Percentiles rank a stretch among this genome's conserved stretches.
phyloP scores from a whole-genome alignment of 2,797 vertebrate genomes.

The Chanos chanos region DNA sequence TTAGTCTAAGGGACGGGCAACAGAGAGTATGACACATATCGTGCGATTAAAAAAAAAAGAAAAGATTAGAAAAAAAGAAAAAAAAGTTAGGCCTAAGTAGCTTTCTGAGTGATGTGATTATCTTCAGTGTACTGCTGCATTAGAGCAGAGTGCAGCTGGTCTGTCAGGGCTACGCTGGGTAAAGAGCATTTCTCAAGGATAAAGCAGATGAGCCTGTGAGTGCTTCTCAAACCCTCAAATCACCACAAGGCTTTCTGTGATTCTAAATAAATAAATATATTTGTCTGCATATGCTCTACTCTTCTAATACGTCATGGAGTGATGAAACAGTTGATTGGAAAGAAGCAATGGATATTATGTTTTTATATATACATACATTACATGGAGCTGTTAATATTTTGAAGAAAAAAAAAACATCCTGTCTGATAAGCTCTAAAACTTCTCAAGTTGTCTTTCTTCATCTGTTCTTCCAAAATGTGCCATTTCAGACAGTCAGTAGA shows the following conservation, averaged over 20 bases:
- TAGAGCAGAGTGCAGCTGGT: constrained; percentile 54
- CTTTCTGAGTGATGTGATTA: constrained; percentile 14
- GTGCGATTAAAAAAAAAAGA: constrained; percentile 5
- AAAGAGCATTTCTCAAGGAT: constrained; percentile 41
- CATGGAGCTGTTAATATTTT: too few relatives aligned
- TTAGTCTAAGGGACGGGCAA: background rate
- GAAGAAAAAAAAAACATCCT: too few relatives aligned
- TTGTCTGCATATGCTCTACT: background rate
- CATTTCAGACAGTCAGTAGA: too few relatives aligned
- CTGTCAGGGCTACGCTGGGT: constrained; percentile 41
- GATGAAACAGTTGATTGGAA: too few relatives aligned
- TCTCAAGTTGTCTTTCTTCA: too few relatives aligned
- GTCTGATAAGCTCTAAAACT: too few relatives aligned
- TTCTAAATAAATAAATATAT: background rate
- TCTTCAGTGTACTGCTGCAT: constrained; percentile 24
- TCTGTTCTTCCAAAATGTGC: too few relatives aligned
- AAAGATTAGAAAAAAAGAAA: background rate
- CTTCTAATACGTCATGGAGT: background rate
- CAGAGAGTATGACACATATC: background rate
- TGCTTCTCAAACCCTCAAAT: constrained; percentile 5
- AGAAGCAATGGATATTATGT: too few relatives aligned
- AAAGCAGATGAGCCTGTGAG: constrained; percentile 43
- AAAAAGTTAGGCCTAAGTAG: constrained; percentile 17
- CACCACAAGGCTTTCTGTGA: background rate
- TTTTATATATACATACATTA: too few relatives aligned